Percentiles rank a stretch among this genome's conserved stretches.
Evolutionary conservation across 1,140 invertebrate genomes (phyloP).

Genomic region (Lordiphosa clarofinis): DNA sequence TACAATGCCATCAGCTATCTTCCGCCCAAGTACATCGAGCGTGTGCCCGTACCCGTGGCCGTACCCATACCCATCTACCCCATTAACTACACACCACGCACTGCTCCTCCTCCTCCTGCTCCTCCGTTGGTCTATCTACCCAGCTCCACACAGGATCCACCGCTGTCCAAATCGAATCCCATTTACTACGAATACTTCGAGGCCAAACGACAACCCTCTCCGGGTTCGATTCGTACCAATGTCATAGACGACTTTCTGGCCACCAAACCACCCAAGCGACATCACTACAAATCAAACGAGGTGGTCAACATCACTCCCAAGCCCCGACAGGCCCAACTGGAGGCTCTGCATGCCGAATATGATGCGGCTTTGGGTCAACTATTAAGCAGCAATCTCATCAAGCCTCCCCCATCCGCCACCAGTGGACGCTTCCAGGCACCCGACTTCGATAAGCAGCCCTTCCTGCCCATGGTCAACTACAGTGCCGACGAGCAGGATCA

Average conservation of each 20-base stretch:
- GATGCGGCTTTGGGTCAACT: slow-evolving; percentile 52
- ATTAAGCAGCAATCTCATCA: slow-evolving; percentile 43
- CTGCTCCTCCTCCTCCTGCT: slow-evolving; percentile 7
- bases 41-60: slow-evolving; percentile 66
- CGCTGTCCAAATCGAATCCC: slow-evolving; percentile 71
- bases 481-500: slow-evolving; percentile 82
- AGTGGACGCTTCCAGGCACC: slow-evolving; percentile 79
- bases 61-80: slow-evolving; percentile 72
- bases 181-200: slow-evolving; percentile 79
- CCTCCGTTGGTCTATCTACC: slow-evolving; percentile 58
- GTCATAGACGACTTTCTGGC: slow-evolving; percentile 64
- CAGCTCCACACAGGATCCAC: slow-evolving; percentile 41
- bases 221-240: slow-evolving; percentile 42
- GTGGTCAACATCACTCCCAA: slow-evolving; percentile 79
- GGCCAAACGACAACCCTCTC: slow-evolving; percentile 59
- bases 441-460: slow-evolving; percentile 82
- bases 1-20: slow-evolving; percentile 51
- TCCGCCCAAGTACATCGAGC: slow-evolving; percentile 49
- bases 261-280: slow-evolving; percentile 58
- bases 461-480: slow-evolving; percentile 83
- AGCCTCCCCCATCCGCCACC: slow-evolving; percentile 14
- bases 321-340: slow-evolving; percentile 58
- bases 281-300: slow-evolving; percentile 51
- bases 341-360: slow-evolving; percentile 50
- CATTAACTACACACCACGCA: slow-evolving; percentile 50